Evolutionary conservation across 2,888 invertebrate species (phyloP), one percentile per base, ranked within the genome.

Genomic region (Oligia latruncula): DNA sequence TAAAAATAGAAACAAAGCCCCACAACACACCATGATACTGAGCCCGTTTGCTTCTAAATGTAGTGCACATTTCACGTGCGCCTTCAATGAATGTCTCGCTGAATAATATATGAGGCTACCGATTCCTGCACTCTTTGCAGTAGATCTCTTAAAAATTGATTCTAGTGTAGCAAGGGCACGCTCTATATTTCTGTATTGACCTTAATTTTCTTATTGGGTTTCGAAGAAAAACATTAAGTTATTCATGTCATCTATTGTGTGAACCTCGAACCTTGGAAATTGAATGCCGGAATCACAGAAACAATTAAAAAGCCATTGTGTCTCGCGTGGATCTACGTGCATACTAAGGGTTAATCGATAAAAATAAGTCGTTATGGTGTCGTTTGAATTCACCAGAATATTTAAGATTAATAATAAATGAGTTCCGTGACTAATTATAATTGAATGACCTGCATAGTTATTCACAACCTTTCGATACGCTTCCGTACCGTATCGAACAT

Each of bases 51-150:
- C 65, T 71, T 62, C n/a, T 62, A 78, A 84, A 84, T 66, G 46
- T 75, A 76, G 15, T 82, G 84, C 81, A 85, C 75, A 70, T 73
- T 75, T 64, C 74, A 76, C 68, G 77, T 76, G 46, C 29, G 78
- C 78, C 82, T 77, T 68, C 71, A 20, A 74, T 84, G 77, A 86
- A 87, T 80, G 78, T 72, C 73, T 46, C 40, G 9, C 70, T 87
- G 78, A 87, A 87, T 87, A 84, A 87, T 74, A 77, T 79, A 87
- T 82, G 17, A 35, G 40, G n/a, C 20, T 68, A 86, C 87, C 75
- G 87, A 87, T 86, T 65, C 65, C 60, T 80, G 83, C 87, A 85
- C 68, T 83, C 68, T 64, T 77, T 60, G 43, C 68, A 60, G 17
- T 58, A 65, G 43, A 65, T 78, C 40, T 76, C 11, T 80, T 68